Conservation (phyloP, 2,888 invertebrate species). For the Prionchulus punctatus region DNA sequence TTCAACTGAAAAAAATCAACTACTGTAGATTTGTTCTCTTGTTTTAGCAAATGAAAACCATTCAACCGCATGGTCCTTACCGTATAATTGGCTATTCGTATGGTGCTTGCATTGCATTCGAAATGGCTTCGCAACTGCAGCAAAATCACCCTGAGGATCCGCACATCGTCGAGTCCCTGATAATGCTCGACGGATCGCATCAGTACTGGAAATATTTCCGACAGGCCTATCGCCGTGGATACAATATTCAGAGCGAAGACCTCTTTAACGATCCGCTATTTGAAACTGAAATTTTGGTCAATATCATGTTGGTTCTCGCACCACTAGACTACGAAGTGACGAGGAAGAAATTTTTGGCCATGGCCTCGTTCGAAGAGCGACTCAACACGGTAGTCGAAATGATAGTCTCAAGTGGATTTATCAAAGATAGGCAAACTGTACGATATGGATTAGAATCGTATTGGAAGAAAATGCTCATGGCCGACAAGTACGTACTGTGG, state of each 20-base stretch:
- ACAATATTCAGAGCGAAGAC: constrained; percentile 31
- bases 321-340: constrained; percentile 50
- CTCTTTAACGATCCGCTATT: background rate
- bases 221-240: background rate
- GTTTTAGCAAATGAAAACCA: constrained; percentile 47
- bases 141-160: background rate
- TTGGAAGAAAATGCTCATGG: constrained; percentile 30
- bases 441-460: constrained; percentile 29
- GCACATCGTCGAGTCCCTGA: background rate
- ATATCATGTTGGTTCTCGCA: constrained; percentile 58
- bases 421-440: constrained; percentile 25
- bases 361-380: constrained; percentile 45
- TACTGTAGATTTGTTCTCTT: constrained; percentile 11
- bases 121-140: constrained; percentile 69
- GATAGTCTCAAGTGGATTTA: background rate
- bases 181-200: constrained; percentile 13
- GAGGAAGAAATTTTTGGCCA: constrained; percentile 40
- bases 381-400: constrained; percentile 25
- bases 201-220: background rate
- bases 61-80: constrained; percentile 64
- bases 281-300: constrained; percentile 48
- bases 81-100: constrained; percentile 78
- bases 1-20: no score
- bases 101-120: constrained; percentile 75
- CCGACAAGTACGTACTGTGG: constrained; percentile 30